Base-by-base conservation (phyloP, 2,113 vertebrate species). In the Passer montanus region DNA sequence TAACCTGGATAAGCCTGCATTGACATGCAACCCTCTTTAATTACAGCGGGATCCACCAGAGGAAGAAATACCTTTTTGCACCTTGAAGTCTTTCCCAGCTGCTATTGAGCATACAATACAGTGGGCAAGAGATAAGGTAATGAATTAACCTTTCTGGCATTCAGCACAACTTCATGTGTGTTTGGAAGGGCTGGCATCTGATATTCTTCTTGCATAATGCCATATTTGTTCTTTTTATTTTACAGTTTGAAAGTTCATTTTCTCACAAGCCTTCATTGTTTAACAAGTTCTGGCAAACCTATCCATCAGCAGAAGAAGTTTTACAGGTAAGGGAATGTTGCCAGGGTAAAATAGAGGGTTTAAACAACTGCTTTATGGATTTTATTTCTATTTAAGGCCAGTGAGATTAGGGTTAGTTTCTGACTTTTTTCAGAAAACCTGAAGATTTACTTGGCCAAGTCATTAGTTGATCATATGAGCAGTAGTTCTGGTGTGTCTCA, bases 31-130 rank as follows among this genome's bases (percentile, higher is more conserved):
- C 27, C 62, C 30, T 55, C 9, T 24, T 94, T 91, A 88, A 76
- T 95, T 95, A 82, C 89, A 99, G 99, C 98, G 99, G 89, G 99
- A 99, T 97, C 99, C 99, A 63, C 99, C 99, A 28, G 99, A 99
- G 92, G 99, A 99, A 95, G 99, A 99, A 98, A 99, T 99, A 97
- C 99, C 99, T 19, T 99, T 99, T 98, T 99, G 99, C 97, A 99
- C 99, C 66, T 98, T 99, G 44, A 99, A 99, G 94, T 99, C 99
- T 92, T 99, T 99, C 93, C 99, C 99, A 92, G 99, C 99, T 81
- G 98, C 99, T 86, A 99, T 99, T 82, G 99, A 99, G 89, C 99
- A 99, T 95, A 99, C 99, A 2, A 99, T 99, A 97, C 99, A 99
- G 53, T 99, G 99, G 99, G 99, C 99, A 83, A 98, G 99, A 97